Base-by-base conservation (phyloP, 1,140 invertebrate species). In the Belonocnema kinseyi region DNA sequence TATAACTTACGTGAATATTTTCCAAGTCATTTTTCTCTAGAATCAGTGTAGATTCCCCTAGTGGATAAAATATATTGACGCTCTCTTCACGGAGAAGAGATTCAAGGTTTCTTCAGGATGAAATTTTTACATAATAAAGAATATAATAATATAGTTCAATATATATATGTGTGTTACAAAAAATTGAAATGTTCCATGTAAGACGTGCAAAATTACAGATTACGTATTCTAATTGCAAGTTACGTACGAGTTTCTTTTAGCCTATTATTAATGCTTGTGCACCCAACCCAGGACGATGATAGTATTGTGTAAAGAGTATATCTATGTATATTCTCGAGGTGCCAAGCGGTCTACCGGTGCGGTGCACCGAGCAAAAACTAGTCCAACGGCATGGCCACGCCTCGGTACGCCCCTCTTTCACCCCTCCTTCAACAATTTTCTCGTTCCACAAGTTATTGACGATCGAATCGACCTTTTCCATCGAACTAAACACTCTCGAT, bases 301-400 rank as follows among this genome's bases (percentile, higher is more conserved):
- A 66, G 16, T 66, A 26, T 33, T 66, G 58, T 66, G 58, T 66
- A 33, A 66, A 66, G 26, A 66, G 26, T 21, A 66, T 58, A 40
- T 6, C 3, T 26, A 66, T 17, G n/a, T 56, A 61, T 66, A 83
- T 81, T 80, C 81, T 77, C 77, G 81, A 88, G 88, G 88, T 88
- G 88, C 88, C 88, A 89, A 87, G 86, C 87, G 87, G 88, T 89
- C 88, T 89, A 85, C 87, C 26, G 26, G 26, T 82, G 81, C 26
- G 26, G 26, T 82, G 81, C 82, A 84, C 81, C 76, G 72, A 75
- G 83, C 85, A 87, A 89, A 87, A 89, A 88, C 88, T 87, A 88
- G 87, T 86, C 83, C 87, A 85, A 81, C 83, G 74, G 78, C 83
- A 78, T 73, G 80, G 81, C 82, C 82, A 82, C 82, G 83, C 83